Evolutionary conservation across 2,113 vertebrate species (phyloP), one percentile per base, ranked within the genome.

Genomic region (Clupea harengus): DNA sequence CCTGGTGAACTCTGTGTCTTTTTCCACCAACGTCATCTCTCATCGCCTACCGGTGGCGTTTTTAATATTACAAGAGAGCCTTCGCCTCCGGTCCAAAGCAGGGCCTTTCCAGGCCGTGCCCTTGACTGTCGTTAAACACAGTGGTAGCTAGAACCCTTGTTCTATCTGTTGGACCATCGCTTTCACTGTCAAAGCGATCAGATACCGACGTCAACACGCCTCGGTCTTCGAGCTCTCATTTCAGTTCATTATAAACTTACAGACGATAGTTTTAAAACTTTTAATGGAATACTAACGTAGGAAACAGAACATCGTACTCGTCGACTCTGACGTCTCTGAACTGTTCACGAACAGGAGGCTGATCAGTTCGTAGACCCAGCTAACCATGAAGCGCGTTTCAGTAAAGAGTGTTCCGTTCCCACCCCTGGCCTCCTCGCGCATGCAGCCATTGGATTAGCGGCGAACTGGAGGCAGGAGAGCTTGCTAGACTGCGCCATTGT

Each of bases 401-500:
- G 90, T 91, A 89, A 88, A 88, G 88, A 67, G 87, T 90, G 92
- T 91, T 92, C 90, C 88, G 92, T 87, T 91, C 90, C 90, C 91
- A 91, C 89, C 90, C 88, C 89, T 89, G 90, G 93, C 90, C 91
- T 92, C 92, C 89, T 85, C 92, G 91, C 93, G 91, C 93, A 94
- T 92, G 90, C 93, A 92, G 92, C 92, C 93, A 93, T 89, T 94
- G 94, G 93, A 94, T 94, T 93, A 94, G 93, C 93, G 94, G 93
- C 88, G 90, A 90, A 92, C 89, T 85, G 85, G 91, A 93, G 92
- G 92, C 93, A 93, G 93, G 93, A 92, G 92, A 94, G 89, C 91
- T 60, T 89, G 81, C 49, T 88, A 91, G 92, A 95, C 94, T 95
- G 94, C 94, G 95, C 94, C 95, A 95, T 94, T 95, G 93, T 95